A percentile compares a stretch with the other conserved stretches of the same genome.
phyloP scores from a whole-genome alignment of 30 jellyfish, hydroid and myxozoan genomes.

The Aurelia coerulea region DNA sequence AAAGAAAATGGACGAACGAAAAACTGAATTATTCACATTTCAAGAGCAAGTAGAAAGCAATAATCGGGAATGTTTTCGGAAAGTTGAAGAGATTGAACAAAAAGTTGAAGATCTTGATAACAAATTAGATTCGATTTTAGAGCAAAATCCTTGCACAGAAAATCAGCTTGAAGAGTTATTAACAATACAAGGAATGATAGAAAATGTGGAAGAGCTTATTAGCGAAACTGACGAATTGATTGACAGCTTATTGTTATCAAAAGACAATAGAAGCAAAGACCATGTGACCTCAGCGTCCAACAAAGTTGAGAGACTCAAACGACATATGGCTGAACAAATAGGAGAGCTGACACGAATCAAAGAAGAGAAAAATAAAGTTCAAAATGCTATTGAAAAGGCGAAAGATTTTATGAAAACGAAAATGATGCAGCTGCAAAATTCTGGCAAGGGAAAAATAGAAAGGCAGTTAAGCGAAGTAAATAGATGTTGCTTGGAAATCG shows the following conservation, averaged over 20 bases:
- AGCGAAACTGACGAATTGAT: slow-evolving; percentile 7
- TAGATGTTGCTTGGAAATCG: slow-evolving; percentile 62
- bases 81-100: slow-evolving; percentile 3
- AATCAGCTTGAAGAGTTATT: slow-evolving; percentile 8
- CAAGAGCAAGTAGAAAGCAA: background rate
- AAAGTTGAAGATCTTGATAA: background rate
- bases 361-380: background rate
- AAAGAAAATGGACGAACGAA: slow-evolving; percentile 39
- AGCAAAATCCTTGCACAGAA: background rate
- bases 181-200: background rate
- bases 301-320: slow-evolving; percentile 1
- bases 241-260: slow-evolving; percentile 8
- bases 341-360: background rate
- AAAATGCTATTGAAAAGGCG: slow-evolving; percentile 14
- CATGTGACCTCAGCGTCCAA: slow-evolving; percentile 4
- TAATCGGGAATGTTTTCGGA: background rate
- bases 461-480: slow-evolving; percentile 53
- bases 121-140: background rate
- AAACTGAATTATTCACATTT: background rate
- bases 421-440: background rate
- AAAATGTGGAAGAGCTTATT: slow-evolving; percentile 8
- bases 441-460: slow-evolving; percentile 9
- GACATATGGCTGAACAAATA: slow-evolving; percentile 1
- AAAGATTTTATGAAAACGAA: slow-evolving; percentile 20
- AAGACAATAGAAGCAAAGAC: slow-evolving; percentile 18